Evolutionary conservation across 35 echinoderm and acorn worm genomes (phyloP).

Genomic region (Apostichopus parvimensis): DNA sequence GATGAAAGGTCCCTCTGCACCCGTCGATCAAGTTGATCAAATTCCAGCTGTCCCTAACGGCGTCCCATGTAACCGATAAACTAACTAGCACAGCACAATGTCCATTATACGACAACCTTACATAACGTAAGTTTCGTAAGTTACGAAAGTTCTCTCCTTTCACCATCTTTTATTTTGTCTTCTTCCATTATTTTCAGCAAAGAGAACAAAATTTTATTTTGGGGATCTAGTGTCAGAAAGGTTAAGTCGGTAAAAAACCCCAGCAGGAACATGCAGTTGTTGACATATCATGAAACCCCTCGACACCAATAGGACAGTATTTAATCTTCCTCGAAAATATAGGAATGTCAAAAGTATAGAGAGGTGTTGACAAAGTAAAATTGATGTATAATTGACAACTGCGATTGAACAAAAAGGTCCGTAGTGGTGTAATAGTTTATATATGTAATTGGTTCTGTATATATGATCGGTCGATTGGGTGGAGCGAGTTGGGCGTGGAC

Average conservation of each 20-base stretch:
- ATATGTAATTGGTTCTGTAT: no score
- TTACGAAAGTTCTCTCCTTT: no score
- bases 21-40: conserved; percentile 30
- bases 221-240: not conserved
- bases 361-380: not conserved
- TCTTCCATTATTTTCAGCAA: no score
- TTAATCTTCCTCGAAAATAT: not conserved
- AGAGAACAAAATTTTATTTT: not conserved
- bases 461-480: no score
- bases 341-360: not conserved
- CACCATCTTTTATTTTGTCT: no score
- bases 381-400: not conserved
- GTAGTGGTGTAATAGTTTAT: no score
- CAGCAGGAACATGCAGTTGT: not conserved
- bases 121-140: no score
- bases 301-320: not conserved
- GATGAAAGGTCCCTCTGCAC: conserved; percentile 3
- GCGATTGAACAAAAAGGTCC: not conserved
- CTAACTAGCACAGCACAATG: no score
- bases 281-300: not conserved
- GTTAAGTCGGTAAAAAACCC: not conserved
- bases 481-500: no score
- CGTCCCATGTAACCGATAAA: conserved; percentile 19
- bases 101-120: no score
- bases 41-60: conserved; percentile 39